Evolutionary conservation across 2,113 vertebrate species (phyloP), one percentile per base, ranked within the genome.

Genomic region (Daubentonia madagascariensis): DNA sequence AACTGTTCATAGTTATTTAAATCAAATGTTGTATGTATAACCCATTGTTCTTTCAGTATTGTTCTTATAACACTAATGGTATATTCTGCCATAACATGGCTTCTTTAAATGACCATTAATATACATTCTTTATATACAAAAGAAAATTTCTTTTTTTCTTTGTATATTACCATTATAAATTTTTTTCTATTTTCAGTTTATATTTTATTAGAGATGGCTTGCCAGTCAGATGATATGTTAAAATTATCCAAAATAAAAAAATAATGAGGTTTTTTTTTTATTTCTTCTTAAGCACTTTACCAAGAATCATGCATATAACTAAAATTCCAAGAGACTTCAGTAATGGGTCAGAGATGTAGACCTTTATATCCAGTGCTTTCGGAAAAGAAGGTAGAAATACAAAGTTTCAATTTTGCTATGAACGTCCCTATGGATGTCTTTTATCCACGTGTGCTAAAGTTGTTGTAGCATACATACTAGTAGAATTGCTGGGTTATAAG

Each of bases 161-260:
- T 20, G 8, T 94, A 32, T 8, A 14, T 50, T 28, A 0, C 5
- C 7, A 35, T 63, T n/a, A n/a, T n/a, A n/a, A n/a, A n/a, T n/a
- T n/a, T n/a, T n/a, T n/a, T n/a, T 86, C 85, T 93, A 84, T 96
- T 96, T 96, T 97, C 76, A 93, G 96, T 93, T 94, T 91, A 79
- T 40, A 83, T 96, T 97, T 97, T 94, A 93, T 97, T 85, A 96
- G 89, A 78, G 57, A 86, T 97, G 83, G 91, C 79, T 95, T 89
- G 59, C 78, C 73, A 96, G 40, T 93, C 78, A 80, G 96, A 94
- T 83, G 76, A 48, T 63, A 78, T 67, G 94, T 96, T 96, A 98
- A 97, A 97, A 96, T 97, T 89, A 97, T 35, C n/a, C 85, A 59
- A 89, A 93, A 89, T 79, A 25, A 76, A 45, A 61, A 96, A 85